Evolutionary conservation across 2,797 vertebrate genomes (phyloP).

Genomic region (Sebastolobus altivelis): DNA sequence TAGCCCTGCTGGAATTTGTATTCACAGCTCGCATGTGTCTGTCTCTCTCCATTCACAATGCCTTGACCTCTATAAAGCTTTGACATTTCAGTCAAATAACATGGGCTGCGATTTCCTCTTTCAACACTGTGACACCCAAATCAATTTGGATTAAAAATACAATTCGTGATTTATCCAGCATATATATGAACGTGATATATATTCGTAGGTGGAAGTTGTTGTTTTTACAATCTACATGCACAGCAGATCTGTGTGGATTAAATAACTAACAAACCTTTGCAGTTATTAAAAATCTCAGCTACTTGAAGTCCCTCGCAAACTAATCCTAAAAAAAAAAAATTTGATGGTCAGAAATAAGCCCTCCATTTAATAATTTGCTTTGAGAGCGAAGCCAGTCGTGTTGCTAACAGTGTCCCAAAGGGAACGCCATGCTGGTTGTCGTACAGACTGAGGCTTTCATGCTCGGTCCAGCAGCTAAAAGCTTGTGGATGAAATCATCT

Average conservation of each 20-base stretch:
- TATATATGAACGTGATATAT: conserved; percentile 10
- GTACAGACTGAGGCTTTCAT: conserved; percentile 52
- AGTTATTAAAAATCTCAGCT: background rate
- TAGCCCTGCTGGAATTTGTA: conserved; percentile 42
- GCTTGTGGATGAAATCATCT: conserved; percentile 63
- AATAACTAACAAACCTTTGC: background rate
- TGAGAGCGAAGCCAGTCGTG: conserved; percentile 40
- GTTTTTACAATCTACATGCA: background rate
- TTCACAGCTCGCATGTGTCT: conserved; percentile 43
- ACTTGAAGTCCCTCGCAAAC: background rate
- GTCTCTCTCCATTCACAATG: conserved; percentile 44
- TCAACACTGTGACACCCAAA: conserved; percentile 50
- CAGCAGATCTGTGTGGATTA: conserved; percentile 4
- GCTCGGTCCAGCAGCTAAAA: conserved; percentile 68
- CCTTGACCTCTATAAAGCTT: conserved; percentile 66
- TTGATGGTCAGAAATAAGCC: conserved; percentile 25
- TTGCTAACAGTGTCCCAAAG: conserved; percentile 57
- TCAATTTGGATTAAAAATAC: conserved; percentile 66
- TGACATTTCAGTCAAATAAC: conserved; percentile 76
- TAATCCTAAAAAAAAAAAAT: background rate
- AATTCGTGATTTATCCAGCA: conserved; percentile 43
- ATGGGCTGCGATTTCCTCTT: conserved; percentile 55
- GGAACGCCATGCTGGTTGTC: conserved; percentile 46
- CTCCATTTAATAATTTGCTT: conserved; percentile 45
- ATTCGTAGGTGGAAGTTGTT: background rate